Evolutionary conservation across 2,888 invertebrate species (phyloP).

Genomic region (Luperina nickerlii): DNA sequence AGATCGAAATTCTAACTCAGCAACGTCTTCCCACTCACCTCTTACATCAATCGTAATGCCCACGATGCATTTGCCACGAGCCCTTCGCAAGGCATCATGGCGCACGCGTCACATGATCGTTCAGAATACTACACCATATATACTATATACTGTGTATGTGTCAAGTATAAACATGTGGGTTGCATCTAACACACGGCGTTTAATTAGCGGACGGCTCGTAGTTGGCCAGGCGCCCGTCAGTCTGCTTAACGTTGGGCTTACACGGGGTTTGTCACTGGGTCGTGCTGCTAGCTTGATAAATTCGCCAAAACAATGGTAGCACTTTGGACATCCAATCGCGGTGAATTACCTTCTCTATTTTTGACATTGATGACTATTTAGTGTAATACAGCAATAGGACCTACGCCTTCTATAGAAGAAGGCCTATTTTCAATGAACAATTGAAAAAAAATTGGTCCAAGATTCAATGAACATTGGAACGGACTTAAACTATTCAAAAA

Average conservation of each 20-base stretch:
- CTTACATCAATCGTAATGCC: background rate
- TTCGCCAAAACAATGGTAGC: background rate
- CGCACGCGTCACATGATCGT: slow-evolving; percentile 35
- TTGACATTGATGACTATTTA: background rate
- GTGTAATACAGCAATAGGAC: background rate
- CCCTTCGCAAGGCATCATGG: slow-evolving; percentile 13
- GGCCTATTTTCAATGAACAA: too few species aligned
- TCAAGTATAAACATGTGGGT: slow-evolving; percentile 50
- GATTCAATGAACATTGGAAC: background rate
- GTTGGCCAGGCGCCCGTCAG: slow-evolving; percentile 52
- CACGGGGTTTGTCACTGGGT: slow-evolving; percentile 3
- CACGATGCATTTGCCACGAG: background rate
- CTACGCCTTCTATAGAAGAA: background rate
- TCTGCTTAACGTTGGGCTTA: slow-evolving; percentile 20
- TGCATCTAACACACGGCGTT: slow-evolving; percentile 55
- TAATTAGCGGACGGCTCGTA: slow-evolving; percentile 49
- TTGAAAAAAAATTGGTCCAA: background rate
- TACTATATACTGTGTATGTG: slow-evolving; percentile 1
- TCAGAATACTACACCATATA: slow-evolving; percentile 1
- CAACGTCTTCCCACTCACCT: background rate
- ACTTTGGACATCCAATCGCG: background rate
- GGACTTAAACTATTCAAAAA: too few species aligned
- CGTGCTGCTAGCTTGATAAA: background rate
- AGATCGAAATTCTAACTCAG: background rate
- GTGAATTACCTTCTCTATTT: background rate